Evolutionary conservation across 2,113 vertebrate species (phyloP), one percentile per base, ranked within the genome.

Genomic region (Malurus elegans): DNA sequence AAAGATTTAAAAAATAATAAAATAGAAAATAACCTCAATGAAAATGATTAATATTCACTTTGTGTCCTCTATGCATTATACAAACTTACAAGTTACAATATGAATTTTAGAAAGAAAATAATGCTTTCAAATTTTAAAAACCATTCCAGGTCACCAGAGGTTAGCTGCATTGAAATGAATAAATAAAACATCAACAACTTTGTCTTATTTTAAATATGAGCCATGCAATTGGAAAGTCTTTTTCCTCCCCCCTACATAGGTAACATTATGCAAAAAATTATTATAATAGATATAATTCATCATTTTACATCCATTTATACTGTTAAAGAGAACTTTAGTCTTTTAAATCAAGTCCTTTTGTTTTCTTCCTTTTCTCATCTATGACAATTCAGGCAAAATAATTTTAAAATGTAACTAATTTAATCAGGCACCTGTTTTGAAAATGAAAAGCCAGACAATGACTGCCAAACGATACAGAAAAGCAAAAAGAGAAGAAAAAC

Each of bases 181-280:
- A 91, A 75, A 88, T 93, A 95, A 93, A 88, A 93, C 42, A 96
- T 71, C 72, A 92, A 88, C 74, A 95, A 92, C 48, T 81, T 84
- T 28, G 32, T 45, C 87, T 61, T 85, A 80, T 66, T 47, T 93
- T 60, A 91, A 76, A 94, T 36, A 84, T 11, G 15, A 94, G 32
- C 69, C 80, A 80, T 40, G 61, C 29, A n/a, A 89, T 10, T 74
- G 64, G 12, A 72, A 95, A 83, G 44, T 56, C 38, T 48, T 61
- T 48, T 10, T 14, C 42, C 11, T 29, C 40, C 48, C 72, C 36
- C n/a, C 47, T 10, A 17, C 4, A 6, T 8, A 94, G n/a, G 14
- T 58, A 45, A 75, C 6, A 90, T 28, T 88, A 95, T 23, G 18
- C 17, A 67, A 86, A 90, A 93, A 84, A 40, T 19, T 1, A 73